A percentile compares a stretch with the other conserved stretches of the same genome.
These are phyloP conservation scores for Macrophya alboannulata DNA, from an alignment of 2,888 invertebrate genomes.

Conservation along the genomic window DNA sequence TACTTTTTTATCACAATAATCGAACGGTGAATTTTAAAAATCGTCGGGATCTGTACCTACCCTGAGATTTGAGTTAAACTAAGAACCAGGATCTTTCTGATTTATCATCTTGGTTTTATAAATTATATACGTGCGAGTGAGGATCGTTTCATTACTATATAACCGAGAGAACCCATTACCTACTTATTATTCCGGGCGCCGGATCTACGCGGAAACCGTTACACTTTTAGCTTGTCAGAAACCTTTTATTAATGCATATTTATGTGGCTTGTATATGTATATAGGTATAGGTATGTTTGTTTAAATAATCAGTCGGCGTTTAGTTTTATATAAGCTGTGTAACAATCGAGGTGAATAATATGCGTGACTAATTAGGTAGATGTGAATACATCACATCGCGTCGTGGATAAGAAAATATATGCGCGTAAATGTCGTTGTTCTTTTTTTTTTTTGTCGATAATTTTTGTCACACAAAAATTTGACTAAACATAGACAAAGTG, in stretches of 20 bases:
- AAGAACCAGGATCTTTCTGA: slow-evolving; percentile 17
- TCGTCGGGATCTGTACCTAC: not conserved
- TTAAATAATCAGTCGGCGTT: slow-evolving; percentile 36
- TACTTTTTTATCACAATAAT: not conserved
- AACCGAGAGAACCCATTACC: slow-evolving; percentile 54
- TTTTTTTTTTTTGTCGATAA: not conserved
- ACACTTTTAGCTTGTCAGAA: slow-evolving; percentile 41
- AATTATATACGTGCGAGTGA: slow-evolving; percentile 12
- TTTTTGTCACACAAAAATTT: not conserved
- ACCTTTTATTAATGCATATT: slow-evolving; percentile 39
- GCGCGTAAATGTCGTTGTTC: not conserved
- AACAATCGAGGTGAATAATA: not conserved
- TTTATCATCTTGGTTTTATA: slow-evolving; percentile 48
- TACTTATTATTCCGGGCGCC: slow-evolving; percentile 56
- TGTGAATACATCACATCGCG: too few species aligned
- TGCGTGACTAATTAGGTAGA: too few species aligned
- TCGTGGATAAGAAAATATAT: not conserved
- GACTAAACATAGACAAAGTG: not conserved
- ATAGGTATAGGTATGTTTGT: slow-evolving; percentile 10
- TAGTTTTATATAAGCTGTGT: not conserved
- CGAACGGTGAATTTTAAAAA: not conserved
- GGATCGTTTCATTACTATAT: slow-evolving; percentile 38
- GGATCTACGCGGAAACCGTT: slow-evolving; percentile 50
- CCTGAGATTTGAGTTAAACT: not conserved
- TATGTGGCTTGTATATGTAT: not conserved